These are phyloP conservation scores for Mycalesis mineus DNA, from an alignment of 2,888 invertebrate species.

Conservation along the genomic window DNA sequence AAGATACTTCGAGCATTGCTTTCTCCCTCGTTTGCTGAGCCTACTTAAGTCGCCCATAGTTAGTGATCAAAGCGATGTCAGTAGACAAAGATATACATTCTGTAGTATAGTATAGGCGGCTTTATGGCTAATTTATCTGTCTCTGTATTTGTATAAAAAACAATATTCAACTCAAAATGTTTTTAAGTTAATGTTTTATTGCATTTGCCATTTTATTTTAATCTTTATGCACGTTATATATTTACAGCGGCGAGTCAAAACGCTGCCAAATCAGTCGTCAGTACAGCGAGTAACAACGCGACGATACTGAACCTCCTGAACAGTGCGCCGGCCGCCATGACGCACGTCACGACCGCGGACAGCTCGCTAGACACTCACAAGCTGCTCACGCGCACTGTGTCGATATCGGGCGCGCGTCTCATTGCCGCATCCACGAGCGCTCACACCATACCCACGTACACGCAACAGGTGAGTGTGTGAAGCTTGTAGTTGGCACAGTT, in stretches of 20 bases:
- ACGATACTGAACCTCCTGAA: slow-evolving; percentile 88
- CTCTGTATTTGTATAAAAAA: too few species aligned
- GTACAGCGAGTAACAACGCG: slow-evolving; percentile 80
- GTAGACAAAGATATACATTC: too few species aligned
- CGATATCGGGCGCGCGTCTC: slow-evolving; percentile 73
- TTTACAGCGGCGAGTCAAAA: slow-evolving; percentile 62
- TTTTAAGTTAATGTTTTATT: too few species aligned
- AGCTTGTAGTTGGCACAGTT: not conserved
- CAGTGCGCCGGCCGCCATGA: slow-evolving; percentile 86
- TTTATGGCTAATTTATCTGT: too few species aligned
- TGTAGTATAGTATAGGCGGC: too few species aligned
- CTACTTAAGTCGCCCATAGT: too few species aligned
- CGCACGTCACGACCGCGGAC: slow-evolving; percentile 64
- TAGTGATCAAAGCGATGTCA: too few species aligned
- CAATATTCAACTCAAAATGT: too few species aligned
- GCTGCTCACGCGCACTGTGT: slow-evolving; percentile 75
- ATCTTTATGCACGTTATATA: not conserved
- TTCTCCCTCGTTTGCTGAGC: too few species aligned
- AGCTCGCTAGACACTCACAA: slow-evolving; percentile 53
- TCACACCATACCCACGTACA: slow-evolving; percentile 60
- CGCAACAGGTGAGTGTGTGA: slow-evolving; percentile 51
- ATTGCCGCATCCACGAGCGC: slow-evolving; percentile 58
- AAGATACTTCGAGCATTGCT: too few species aligned
- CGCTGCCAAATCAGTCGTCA: slow-evolving; percentile 68
- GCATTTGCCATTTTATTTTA: too few species aligned